Evolutionary conservation across 2,888 invertebrate genomes (phyloP), one percentile per base, ranked within the genome.

Genomic region (Sinopyrophorus schimmeli): DNA sequence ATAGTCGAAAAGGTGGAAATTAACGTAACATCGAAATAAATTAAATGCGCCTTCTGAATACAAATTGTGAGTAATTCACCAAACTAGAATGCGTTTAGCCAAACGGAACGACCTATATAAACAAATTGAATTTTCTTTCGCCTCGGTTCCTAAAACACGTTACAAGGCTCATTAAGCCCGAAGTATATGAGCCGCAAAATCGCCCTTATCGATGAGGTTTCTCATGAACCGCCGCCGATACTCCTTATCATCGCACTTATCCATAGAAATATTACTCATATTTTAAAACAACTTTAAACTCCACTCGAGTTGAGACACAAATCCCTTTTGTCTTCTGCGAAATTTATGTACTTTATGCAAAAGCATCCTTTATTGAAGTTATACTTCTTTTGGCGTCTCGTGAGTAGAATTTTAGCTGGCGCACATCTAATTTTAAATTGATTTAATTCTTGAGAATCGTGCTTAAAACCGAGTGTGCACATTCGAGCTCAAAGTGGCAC

Each of bases 61-160:
- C 50, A 50, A 50, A 50, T 50, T 50, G 50, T 50, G 40, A 50
- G 50, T 50, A 46, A 44, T 50, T 41, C 46, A 32, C 50, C 44
- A 50, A 50, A 50, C 50, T 50, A 44, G 44, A 50, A 50, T 50
- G 50, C 50, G 44, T 46, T 46, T 50, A 50, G 46, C 50, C 46
- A 50, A 50, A 50, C 50, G 50, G 50, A 50, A 50, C 50, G 50
- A 50, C 50, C 50, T 50, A 50, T 50, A 50, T 50, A 50, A 50
- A 50, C 50, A 50, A 50, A 50, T 50, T 50, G 50, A 50, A 50
- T 50, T 50, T 50, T 50, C 50, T 50, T 50, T 50, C 40, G 50
- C 44, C 46, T 46, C 50, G 50, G 50, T 46, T 50, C 50, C 50
- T 50, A 50, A 50, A 50, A 40, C 50, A 40, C 50, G 50, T 50